Base-by-base conservation (phyloP, 2,888 invertebrate species). In the Apamea sordens region DNA sequence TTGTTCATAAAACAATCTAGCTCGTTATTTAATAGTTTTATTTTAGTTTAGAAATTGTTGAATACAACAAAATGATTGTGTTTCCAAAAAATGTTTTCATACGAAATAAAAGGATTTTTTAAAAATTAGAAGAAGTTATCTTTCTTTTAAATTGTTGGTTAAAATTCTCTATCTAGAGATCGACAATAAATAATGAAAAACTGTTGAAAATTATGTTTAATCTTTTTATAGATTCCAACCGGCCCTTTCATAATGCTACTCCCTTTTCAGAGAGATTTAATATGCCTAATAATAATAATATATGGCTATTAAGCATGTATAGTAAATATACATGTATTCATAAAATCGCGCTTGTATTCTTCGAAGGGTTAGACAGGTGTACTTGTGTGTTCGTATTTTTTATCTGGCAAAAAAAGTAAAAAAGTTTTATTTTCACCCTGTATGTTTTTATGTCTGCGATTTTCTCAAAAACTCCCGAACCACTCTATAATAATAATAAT, bases 1-100 rank as follows among this genome's bases (percentile, higher is more conserved):
- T 41, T 72, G 28, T 64, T 82, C 21, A 18, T 69, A 69, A 69
- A n/a, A 76, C 28, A 80, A 76, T 50, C 7, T 21, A 63, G 18
- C 18, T 56, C 24, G 15, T 32, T 65, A 75, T 80, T 63, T 21
- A n/a, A 13, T 56, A 18, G 1, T 24, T 59, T 36, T 47, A 59
- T 59, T 36, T 47, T 7, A 24, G 21, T 70, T 70, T 24, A 59
- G 15, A 70, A 11, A 7, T 15, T 18, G 21, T 44, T 61, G 41
- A 73, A 53, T 5, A 53, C n/a, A 61, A 36, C 5, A 53, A 28
- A 44, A 41, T 13, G 50, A n/a, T 53, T n/a, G 15, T 47, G 18
- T 65, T 53, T 53, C 2, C 8, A 41, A 73, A 47, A 79, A 28
- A 65, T n/a, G 1, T n/a, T 41, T 47, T 47, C 24, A 6, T 56